Evolutionary conservation across 2,113 vertebrate genomes (phyloP).

Genomic region (Cyanoramphus novaezelandiae): DNA sequence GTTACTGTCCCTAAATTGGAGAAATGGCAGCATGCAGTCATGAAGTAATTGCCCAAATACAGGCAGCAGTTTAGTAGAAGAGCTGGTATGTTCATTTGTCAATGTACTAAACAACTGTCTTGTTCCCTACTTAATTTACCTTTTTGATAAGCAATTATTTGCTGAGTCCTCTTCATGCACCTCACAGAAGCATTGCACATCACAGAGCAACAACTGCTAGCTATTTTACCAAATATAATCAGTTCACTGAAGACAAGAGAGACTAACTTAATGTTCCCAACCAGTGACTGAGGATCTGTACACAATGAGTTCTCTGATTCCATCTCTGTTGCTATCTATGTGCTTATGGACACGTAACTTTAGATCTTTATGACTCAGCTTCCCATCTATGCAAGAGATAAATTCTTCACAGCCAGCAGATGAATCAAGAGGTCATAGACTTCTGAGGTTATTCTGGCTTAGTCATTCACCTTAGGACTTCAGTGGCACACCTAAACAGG

Average conservation of each 20-base stretch:
- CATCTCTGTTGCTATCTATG: neutral
- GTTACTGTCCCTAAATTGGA: neutral
- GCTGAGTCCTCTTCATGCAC: neutral
- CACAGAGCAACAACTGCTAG: neutral
- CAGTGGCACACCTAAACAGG: neutral
- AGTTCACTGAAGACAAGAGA: neutral
- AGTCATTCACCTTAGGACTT: neutral
- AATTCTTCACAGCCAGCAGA: neutral
- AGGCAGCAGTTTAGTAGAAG: neutral
- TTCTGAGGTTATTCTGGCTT: neutral
- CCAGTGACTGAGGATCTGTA: neutral
- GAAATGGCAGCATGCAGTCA: neutral
- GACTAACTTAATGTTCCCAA: neutral
- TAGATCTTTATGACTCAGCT: conserved; percentile 2
- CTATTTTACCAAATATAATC: neutral
- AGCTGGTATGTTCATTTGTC: neutral
- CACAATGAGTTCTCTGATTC: neutral
- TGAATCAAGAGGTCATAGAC: conserved; percentile 7
- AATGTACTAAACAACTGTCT: neutral
- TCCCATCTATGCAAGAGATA: neutral
- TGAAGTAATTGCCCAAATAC: neutral
- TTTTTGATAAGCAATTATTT: neutral
- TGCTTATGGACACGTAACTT: neutral
- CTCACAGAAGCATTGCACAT: neutral
- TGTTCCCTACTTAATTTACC: neutral